phyloP scores from a whole-genome alignment of 2,888 invertebrate genomes.

The Thyatira batis region DNA sequence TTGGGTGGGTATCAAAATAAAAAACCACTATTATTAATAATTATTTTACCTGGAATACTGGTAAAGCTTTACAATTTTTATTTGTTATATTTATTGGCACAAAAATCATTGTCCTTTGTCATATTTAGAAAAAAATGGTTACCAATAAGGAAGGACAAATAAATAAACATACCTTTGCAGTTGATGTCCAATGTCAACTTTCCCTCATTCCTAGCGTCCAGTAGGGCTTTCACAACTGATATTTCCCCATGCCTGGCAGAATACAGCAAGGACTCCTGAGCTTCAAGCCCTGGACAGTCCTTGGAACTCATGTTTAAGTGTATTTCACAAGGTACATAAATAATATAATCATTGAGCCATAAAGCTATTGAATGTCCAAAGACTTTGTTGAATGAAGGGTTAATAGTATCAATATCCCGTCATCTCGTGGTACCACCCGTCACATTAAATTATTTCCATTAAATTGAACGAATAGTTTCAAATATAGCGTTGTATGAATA shows the following conservation, averaged over 20 bases:
- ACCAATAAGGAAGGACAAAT: too few relatives aligned
- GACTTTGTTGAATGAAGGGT: neutral
- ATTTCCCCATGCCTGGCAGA: slow-evolving; percentile 84
- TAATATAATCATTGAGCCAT: neutral
- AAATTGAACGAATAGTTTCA: too few relatives aligned
- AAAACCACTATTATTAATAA: too few relatives aligned
- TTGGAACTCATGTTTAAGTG: slow-evolving; percentile 45
- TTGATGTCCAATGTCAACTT: slow-evolving; percentile 82
- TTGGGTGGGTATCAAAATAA: too few relatives aligned
- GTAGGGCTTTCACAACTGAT: slow-evolving; percentile 76
- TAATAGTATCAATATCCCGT: neutral
- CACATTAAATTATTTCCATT: neutral
- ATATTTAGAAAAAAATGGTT: too few relatives aligned
- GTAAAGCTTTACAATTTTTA: too few relatives aligned
- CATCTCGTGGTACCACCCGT: neutral
- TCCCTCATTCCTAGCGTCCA: slow-evolving; percentile 75
- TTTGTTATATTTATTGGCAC: too few relatives aligned
- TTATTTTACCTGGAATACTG: too few relatives aligned
- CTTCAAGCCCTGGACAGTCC: slow-evolving; percentile 54
- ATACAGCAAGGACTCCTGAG: slow-evolving; percentile 83
- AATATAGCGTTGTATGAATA: too few relatives aligned
- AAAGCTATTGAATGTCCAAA: neutral
- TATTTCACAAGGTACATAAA: neutral
- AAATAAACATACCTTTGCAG: slow-evolving; percentile 84
- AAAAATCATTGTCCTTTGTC: too few relatives aligned